Conservation (phyloP, 1,140 invertebrate species). For the Dendrolimus kikuchii region DNA sequence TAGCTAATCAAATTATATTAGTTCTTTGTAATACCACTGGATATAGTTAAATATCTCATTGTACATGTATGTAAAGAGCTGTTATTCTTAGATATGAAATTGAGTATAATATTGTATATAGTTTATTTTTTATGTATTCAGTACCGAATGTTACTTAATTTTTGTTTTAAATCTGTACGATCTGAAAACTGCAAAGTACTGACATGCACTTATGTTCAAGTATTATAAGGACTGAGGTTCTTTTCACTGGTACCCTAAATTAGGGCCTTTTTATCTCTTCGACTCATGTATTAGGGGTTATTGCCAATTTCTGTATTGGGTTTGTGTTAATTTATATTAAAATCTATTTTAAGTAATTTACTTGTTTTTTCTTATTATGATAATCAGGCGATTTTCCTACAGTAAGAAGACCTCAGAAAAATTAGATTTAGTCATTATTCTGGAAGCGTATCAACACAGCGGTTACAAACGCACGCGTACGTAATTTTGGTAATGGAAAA, state of each 20-base stretch:
- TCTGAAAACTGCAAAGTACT: conserved; percentile 21
- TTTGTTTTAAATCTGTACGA: conserved; percentile 19
- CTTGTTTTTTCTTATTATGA: conserved; percentile 18
- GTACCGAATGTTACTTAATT: conserved; percentile 14
- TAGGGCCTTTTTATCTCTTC: conserved; percentile 65
- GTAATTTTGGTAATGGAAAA: too few relatives aligned
- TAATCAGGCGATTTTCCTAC: too few relatives aligned
- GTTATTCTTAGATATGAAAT: too few relatives aligned
- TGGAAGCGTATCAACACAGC: too few relatives aligned
- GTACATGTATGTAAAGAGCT: too few relatives aligned
- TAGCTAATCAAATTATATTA: too few relatives aligned
- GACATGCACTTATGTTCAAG: conserved; percentile 41
- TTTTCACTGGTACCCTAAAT: conserved; percentile 71
- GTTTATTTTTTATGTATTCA: conserved; percentile 5
- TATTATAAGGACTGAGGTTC: conserved; percentile 67
- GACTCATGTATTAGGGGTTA: conserved; percentile 43
- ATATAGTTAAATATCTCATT: too few relatives aligned
- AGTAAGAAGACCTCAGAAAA: too few relatives aligned
- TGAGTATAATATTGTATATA: too few relatives aligned
- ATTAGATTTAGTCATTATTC: too few relatives aligned
- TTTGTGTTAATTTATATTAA: conserved; percentile 69
- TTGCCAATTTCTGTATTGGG: conserved; percentile 67
- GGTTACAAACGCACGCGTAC: too few relatives aligned
- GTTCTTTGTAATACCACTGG: too few relatives aligned
- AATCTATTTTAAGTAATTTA: conserved; percentile 53